Evolutionary conservation across 2,797 vertebrate species (phyloP), one percentile per base, ranked within the genome.

Genomic region (Diplodus sargus): DNA sequence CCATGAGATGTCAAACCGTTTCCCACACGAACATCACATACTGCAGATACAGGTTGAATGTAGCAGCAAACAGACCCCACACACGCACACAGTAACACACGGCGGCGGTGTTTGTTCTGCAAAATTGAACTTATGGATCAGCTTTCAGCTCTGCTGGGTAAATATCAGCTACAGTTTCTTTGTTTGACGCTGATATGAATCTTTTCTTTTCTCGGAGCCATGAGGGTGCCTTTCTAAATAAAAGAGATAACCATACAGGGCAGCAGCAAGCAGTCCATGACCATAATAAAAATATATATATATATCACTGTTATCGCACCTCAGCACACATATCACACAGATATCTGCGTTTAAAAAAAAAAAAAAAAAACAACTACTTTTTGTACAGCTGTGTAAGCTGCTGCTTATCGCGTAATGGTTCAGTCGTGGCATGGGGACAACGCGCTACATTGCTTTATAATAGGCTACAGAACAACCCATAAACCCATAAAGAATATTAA

Each of bases 151-250:
- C 77, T 62, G 66, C 77, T 80, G 67, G 64, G 83, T 80, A 85
- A 90, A 92, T 87, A 91, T 83, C 74, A 86, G 68, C 80, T 56
- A 70, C 74, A 86, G 83, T 83, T 91, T 81, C 77, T 87, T 64
- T 87, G 87, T 88, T 85, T 90, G 79, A 78, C 66, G 49, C 56
- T 79, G 85, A 85, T 81, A 74, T 62, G 70, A 75, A 51, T 82
- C 63, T 82, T 80, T 84, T 82, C 47, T 22, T 70, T 59, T 76
- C 65, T 63, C 28, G 57, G 17, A 42, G 63, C 60, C 13, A 39
- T 34, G 11, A 63, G 12, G 34, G 60, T 68, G 58, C 34, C 25
- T 74, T 47, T 73, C 18, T 70, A 76, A 64, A 83, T 34, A 67
- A 74, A 76, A 54, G 48, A 58, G 56, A 87, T 42, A 62, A 53